Evolutionary conservation across 2,113 vertebrate genomes (phyloP), one percentile per base, ranked within the genome.

Genomic region (Pipa parva): DNA sequence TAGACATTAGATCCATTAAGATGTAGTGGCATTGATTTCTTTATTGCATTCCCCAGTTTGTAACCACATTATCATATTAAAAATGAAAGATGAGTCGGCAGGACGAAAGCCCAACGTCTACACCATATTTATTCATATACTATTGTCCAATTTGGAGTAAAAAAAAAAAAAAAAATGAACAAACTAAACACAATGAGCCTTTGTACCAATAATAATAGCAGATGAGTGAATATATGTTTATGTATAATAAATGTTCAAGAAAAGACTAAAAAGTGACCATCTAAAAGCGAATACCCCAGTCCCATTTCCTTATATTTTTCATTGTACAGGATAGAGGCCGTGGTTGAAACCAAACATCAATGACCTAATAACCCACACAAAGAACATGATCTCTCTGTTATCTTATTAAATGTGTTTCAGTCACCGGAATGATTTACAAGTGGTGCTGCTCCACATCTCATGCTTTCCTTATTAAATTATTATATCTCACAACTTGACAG

Each of bases 1-100:
- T 75, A 69, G 54, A 63, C 58, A 74, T 72, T 37, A 63, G 81
- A 80, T 29, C 62, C 64, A 70, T 72, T 71, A 77, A 62, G 65
- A 72, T 28, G 66, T 51, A 59, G 75, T 79, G 52, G 18, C 72
- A 76, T 1, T 26, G 49, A 59, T 78, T 73, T 74, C 45, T 58
- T 72, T 52, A 21, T 69, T 71, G 45, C 25, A 51, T 42, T 29
- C 33, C 26, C 50, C 63, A 49, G 2, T 72, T 74, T 48, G 46
- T 72, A 73, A 69, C 21, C 27, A 0, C 29, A 73, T 59, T 5
- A 10, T 56, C 28, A 42, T 0, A 28, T 28, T 63, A 68, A 28
- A 78, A 78, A 71, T 2, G 37, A 71, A 63, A 51, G 45, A 28
- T 28, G 63, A 46, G 12, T 66, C 54, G 5, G 29, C 62, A 54